Percentiles rank a stretch among this genome's conserved stretches.
These are phyloP conservation scores for Thalassarche chlororhynchos DNA, from an alignment of 2,113 vertebrate species.

Conservation along the genomic window DNA sequence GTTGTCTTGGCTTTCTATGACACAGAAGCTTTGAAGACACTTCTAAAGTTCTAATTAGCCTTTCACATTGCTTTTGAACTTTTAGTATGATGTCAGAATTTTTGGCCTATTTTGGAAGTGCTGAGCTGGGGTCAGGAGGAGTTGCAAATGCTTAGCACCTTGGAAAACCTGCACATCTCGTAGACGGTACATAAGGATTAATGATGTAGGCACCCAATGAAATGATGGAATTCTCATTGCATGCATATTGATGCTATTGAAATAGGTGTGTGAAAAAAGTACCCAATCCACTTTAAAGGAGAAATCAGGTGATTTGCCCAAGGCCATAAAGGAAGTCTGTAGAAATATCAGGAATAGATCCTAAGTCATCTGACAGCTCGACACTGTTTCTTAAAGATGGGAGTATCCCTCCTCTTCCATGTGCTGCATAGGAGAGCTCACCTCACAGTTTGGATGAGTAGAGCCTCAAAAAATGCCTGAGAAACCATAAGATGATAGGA, in stretches of 20 bases:
- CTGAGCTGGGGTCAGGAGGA: neutral
- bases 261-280: neutral
- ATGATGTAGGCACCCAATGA: neutral
- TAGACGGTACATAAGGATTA: neutral
- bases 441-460: neutral
- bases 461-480: neutral
- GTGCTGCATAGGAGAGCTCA: rapidly evolving
- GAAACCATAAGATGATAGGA: neutral
- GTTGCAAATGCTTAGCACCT: neutral
- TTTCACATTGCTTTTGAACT: neutral
- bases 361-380: neutral
- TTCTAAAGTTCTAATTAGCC: neutral
- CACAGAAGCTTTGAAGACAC: neutral
- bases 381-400: neutral
- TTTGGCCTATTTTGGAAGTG: neutral
- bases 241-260: neutral
- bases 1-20: neutral
- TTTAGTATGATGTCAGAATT: neutral
- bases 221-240: neutral
- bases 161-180: neutral
- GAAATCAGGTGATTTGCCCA: neutral
- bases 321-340: neutral
- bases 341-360: neutral
- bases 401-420: neutral
- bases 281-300: neutral